phyloP scores from a whole-genome alignment of 1,140 invertebrate genomes.

The Eupeodes corollae region DNA sequence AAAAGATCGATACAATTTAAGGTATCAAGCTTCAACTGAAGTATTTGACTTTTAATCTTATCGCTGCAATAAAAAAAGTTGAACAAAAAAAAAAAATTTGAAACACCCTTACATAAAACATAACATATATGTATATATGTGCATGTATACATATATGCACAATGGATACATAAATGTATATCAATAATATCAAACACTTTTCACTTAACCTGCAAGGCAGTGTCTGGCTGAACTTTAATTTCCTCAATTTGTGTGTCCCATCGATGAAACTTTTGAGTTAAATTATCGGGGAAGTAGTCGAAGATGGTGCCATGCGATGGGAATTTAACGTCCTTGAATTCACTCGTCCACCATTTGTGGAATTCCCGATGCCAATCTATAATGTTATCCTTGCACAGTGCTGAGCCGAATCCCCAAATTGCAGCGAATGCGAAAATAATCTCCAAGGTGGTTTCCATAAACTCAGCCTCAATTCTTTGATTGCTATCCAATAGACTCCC shows the following conservation, averaged over 20 bases:
- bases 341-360: constrained; percentile 74
- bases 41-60: too few relatives aligned
- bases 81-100: too few relatives aligned
- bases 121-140: too few relatives aligned
- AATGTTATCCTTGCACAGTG: constrained; percentile 77
- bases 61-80: too few relatives aligned
- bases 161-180: too few relatives aligned
- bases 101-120: too few relatives aligned
- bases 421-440: constrained; percentile 84
- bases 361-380: constrained; percentile 87
- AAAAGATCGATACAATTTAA: too few relatives aligned
- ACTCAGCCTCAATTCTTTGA: constrained; percentile 7
- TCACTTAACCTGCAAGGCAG: constrained; percentile 60
- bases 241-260: constrained; percentile 68
- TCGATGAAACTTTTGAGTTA: constrained; percentile 72
- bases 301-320: constrained; percentile 74
- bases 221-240: constrained; percentile 74
- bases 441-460: constrained; percentile 43
- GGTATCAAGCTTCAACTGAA: too few relatives aligned
- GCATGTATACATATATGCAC: too few relatives aligned
- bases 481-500: constrained; percentile 66
- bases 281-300: constrained; percentile 77
- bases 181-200: too few relatives aligned
- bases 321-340: constrained; percentile 79
- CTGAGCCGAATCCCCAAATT: constrained; percentile 90